Evolutionary conservation across 2,888 invertebrate species (phyloP).

Genomic region (Achlya flavicornis): DNA sequence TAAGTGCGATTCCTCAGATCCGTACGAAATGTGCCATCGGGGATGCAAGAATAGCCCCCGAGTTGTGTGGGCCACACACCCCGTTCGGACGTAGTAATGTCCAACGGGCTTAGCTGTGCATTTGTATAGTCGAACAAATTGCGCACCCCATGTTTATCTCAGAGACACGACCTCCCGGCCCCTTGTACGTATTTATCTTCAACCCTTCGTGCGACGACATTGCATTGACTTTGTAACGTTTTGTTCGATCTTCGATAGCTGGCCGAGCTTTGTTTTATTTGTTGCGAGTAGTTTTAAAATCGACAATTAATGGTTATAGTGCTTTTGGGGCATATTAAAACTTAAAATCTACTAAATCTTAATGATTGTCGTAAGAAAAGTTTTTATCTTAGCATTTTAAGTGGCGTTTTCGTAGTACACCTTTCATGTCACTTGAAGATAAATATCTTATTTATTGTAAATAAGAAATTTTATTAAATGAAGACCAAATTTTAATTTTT

Average conservation of each 20-base stretch:
- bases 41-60: conserved; percentile 10
- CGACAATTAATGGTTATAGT: neutral
- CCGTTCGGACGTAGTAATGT: conserved; percentile 27
- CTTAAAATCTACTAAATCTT: neutral
- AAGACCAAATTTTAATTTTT: no score
- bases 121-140: conserved; percentile 79
- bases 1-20: conserved; percentile 10
- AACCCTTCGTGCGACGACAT: conserved; percentile 71
- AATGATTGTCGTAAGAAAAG: no score
- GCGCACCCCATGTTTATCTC: conserved; percentile 79
- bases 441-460: no score
- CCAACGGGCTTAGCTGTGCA: conserved; percentile 51
- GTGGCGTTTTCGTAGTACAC: no score
- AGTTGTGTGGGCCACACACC: conserved; percentile 4
- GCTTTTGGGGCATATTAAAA: neutral
- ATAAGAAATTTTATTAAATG: no score
- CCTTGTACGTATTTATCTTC: conserved; percentile 75
- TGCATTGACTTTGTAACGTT: conserved; percentile 74
- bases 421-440: no score
- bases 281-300: neutral
- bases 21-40: conserved; percentile 11
- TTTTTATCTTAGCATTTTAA: no score
- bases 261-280: conserved; percentile 19
- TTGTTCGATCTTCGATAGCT: conserved; percentile 58
- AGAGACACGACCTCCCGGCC: conserved; percentile 55